Base-by-base conservation (phyloP, 2,113 vertebrate species). In the Cochlearius cochlearius region DNA sequence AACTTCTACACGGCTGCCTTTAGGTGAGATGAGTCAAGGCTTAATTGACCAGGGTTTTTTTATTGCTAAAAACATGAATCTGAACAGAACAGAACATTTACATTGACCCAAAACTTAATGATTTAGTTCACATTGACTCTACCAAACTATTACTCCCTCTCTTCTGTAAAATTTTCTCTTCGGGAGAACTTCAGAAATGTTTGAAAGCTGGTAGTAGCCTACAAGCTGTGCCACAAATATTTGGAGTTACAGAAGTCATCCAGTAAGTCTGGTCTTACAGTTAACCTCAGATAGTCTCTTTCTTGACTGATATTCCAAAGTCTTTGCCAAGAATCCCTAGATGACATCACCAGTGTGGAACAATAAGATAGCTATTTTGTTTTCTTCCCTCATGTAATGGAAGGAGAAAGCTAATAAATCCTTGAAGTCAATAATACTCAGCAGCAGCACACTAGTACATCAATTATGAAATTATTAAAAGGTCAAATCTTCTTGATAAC, bases 401-500 rank as follows among this genome's bases (percentile, higher is more conserved):
- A 82, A 88, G 13, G 71, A 58, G 36, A 68, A 39, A 80, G 27
- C 2, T 13, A 93, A 94, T 90, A 81, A 93, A 93, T 83, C 58
- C 60, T 41, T 92, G n/a, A 81, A 94, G 77, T 90, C 47, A 86
- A 9, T 66, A 86, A 52, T 26, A n/a, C 2, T 82, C 45, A 68
- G 52, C 39, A 58, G 53, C 2, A 8, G 9, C 79, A 82, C 36
- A n/a, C 34, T 38, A 59, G 21, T 58, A 39, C 15, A 76, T 72
- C 58, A n/a, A 12, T 82, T 93, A 88, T n/a, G 34, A 88, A 96
- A 88, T 41, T 73, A 30, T 38, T 92, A 72, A 90, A 81, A 96
- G 59, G 71, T 87, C 86, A 95, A 86, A 59, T 43, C 59, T 81
- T 81, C 74, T 89, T 79, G 59, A 84, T 71, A 96, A 58, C 34